A percentile compares a stretch with the other conserved stretches of the same genome.
phyloP scores from a whole-genome alignment of 1,140 invertebrate genomes.

The Drosophila sulfurigaster region DNA sequence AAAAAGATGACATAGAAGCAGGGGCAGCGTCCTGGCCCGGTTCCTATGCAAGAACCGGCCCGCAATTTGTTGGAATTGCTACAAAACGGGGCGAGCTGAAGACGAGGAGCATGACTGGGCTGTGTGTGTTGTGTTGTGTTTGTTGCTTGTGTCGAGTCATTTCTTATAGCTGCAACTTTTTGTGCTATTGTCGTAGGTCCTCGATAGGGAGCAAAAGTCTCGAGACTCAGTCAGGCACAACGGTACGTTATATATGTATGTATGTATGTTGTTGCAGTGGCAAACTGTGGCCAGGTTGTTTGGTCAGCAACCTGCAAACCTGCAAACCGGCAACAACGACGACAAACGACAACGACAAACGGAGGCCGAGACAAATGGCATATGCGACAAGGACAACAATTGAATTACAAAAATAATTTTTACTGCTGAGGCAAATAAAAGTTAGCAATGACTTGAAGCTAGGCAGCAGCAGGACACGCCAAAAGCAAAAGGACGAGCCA shows the following conservation, averaged over 20 bases:
- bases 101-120: background rate
- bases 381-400: constrained; percentile 74
- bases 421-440: constrained; percentile 17
- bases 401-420: constrained; percentile 78
- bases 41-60: constrained; percentile 7
- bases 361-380: constrained; percentile 26
- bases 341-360: constrained; percentile 17
- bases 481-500: background rate
- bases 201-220: constrained; percentile 57
- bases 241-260: constrained; percentile 32
- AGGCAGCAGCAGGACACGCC: constrained; percentile 20
- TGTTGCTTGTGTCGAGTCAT: constrained; percentile 58
- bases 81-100: constrained; percentile 8
- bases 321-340: background rate
- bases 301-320: constrained; percentile 45
- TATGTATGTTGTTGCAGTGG: constrained; percentile 37
- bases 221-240: constrained; percentile 41
- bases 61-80: constrained; percentile 54
- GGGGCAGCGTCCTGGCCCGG: background rate
- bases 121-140: constrained; percentile 22
- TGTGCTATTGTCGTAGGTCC: constrained; percentile 76
- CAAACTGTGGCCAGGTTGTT: constrained; percentile 39
- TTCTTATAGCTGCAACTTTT: constrained; percentile 61
- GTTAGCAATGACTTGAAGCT: constrained; percentile 61
- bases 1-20: constrained; percentile 12